Conservation (phyloP, 2,113 vertebrate species). For the Trogon melanurus region DNA sequence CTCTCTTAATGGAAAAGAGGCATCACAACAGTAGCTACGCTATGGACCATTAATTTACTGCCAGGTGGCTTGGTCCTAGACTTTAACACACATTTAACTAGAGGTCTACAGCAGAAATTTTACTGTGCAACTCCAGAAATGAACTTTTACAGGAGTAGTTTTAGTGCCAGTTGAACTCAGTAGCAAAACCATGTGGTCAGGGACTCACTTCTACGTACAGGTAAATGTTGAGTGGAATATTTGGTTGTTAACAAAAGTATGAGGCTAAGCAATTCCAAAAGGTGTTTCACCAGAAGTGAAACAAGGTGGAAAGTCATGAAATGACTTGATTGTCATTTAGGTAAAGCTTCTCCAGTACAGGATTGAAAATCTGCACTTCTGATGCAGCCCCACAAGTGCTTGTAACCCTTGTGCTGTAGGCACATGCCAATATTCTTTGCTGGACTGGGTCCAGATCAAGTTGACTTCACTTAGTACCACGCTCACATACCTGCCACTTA, state of each 20-base stretch:
- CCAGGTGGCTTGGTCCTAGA: neutral
- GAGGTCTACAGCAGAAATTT: neutral
- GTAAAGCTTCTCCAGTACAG: neutral
- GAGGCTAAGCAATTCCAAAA: neutral
- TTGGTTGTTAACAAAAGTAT: neutral
- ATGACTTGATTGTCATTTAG: neutral
- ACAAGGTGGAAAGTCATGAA: neutral
- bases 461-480: neutral
- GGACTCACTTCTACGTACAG: rapidly evolving
- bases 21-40: neutral
- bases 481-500: neutral
- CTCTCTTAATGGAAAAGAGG: neutral
- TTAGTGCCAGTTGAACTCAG: neutral
- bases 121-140: neutral
- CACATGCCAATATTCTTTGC: neutral
- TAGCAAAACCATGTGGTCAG: neutral
- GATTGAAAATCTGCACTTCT: neutral
- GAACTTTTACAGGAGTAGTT: neutral
- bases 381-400: neutral
- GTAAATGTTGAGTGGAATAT: neutral
- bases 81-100: neutral
- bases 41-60: neutral
- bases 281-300: neutral
- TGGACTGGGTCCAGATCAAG: neutral
- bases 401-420: neutral